These are phyloP conservation scores for Entomyzon cyanotis DNA, from an alignment of 2,113 vertebrate species.

Conservation along the genomic window DNA sequence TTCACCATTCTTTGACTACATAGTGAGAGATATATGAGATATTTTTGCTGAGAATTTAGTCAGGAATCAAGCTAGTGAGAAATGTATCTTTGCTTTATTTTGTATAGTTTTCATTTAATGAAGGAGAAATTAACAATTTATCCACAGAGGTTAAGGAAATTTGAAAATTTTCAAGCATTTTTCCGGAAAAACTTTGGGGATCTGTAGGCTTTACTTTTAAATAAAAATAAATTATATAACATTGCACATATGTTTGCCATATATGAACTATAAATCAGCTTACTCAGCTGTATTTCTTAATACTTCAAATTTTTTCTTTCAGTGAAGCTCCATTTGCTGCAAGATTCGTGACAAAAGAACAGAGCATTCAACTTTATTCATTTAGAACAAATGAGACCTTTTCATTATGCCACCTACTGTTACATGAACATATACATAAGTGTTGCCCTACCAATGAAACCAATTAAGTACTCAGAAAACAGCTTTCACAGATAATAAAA, in stretches of 20 bases:
- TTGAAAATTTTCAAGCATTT: conserved; percentile 12
- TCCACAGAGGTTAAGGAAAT: not conserved
- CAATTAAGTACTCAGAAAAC: not conserved
- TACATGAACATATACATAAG: not conserved
- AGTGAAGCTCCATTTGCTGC: not conserved
- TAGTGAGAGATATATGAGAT: not conserved
- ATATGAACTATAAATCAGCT: not conserved
- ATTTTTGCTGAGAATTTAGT: not conserved
- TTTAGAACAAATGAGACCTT: not conserved
- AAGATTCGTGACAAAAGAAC: not conserved
- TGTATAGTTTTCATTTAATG: not conserved
- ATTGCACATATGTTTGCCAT: not conserved
- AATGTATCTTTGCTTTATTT: conserved; percentile 17
- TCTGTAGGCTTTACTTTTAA: conserved; percentile 9
- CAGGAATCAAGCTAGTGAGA: conserved; percentile 6
- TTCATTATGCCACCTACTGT: not conserved
- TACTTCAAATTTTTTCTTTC: not conserved
- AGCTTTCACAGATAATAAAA: not conserved
- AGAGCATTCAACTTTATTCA: not conserved
- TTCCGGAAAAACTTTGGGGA: not conserved
- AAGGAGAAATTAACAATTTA: conserved; percentile 45
- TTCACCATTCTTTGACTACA: not conserved
- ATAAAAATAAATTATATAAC: not conserved
- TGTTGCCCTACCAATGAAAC: not conserved
- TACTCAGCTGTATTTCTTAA: not conserved